Conservation (phyloP, 2,888 invertebrate genomes). For the Cyclophora punctaria region DNA sequence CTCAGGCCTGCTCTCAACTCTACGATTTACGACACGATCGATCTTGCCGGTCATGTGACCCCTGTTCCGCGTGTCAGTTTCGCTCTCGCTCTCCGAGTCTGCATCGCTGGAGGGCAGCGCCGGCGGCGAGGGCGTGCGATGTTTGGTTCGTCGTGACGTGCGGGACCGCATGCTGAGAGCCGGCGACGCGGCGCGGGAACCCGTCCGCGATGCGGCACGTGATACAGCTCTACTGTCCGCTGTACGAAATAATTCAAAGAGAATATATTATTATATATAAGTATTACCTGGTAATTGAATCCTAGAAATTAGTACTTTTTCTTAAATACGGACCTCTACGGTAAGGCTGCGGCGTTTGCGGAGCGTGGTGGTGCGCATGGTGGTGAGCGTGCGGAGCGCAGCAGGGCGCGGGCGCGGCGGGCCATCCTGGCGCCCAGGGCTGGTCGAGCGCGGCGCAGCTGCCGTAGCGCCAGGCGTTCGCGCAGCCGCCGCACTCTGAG, state of each 20-base stretch:
- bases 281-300: too few species aligned
- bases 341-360: conserved; percentile 59
- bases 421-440: conserved; percentile 31
- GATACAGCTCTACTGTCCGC: conserved; percentile 65
- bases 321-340: conserved; percentile 42
- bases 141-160: conserved; percentile 74
- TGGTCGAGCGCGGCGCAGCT: conserved; percentile 64
- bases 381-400: conserved; percentile 33
- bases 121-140: conserved; percentile 58
- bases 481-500: conserved; percentile 33
- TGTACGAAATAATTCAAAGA: conserved; percentile 10
- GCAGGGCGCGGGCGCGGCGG: conserved; percentile 35
- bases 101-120: conserved; percentile 73
- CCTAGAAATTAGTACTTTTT: not conserved
- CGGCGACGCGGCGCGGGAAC: conserved; percentile 80
- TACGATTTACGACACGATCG: too few species aligned
- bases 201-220: conserved; percentile 74
- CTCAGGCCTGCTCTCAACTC: too few species aligned
- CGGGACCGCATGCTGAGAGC: conserved; percentile 81
- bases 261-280: too few species aligned
- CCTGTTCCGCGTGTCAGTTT: conserved; percentile 21
- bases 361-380: conserved; percentile 36
- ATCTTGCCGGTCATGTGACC: too few species aligned
- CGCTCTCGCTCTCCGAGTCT: conserved; percentile 75
- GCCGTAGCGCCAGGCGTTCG: conserved; percentile 57